Base-by-base conservation (phyloP, 2,113 vertebrate genomes). In the Galemys pyrenaicus region DNA sequence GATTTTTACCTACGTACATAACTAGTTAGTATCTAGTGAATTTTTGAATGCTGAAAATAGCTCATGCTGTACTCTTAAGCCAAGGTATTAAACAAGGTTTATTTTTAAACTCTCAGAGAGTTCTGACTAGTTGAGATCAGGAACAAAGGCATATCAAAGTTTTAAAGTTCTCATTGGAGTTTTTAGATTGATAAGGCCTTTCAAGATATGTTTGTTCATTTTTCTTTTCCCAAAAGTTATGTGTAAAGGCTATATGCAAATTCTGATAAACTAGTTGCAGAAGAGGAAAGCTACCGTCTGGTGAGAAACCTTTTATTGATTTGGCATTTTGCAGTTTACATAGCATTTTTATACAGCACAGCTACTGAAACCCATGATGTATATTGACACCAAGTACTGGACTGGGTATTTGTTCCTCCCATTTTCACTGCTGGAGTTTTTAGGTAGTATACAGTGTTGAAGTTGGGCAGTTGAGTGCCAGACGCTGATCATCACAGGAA, bases 31-130 rank as follows among this genome's bases (percentile, higher is more conserved):
- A 71, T 91, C 58, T 80, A 80, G n/a, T 84, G 60, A 79, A 65
- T 56, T 84, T 92, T 83, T 92, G 60, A 92, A 87, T 60, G 51
- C 86, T 80, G 20, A 80, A 94, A 97, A 86, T 88, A 95, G 44
- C 60, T 78, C 64, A 41, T 26, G 12, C 62, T 92, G 22, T 90
- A 28, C 56, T 68, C 44, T 67, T 68, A 78, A 89, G 82, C 73
- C 67, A 88, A 82, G 35, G 35, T 94, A 74, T 92, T 73, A 94
- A 92, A 39, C 58, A 46, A 62, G 64, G 26, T 93, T 97, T 95
- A 94, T 90, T 95, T 96, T 92, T 87, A 91, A 95, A 88, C 62
- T 60, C 46, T 83, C 91, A 39, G 0, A 77, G 88, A 87, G 54
- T 24, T 54, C 16, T 96, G 67, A 60, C 74, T 26, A 46, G 56